A percentile compares a stretch with the other conserved stretches of the same genome.
Conservation (phyloP, 2,797 vertebrate species). For the Pteronotus mesoamericanus region DNA sequence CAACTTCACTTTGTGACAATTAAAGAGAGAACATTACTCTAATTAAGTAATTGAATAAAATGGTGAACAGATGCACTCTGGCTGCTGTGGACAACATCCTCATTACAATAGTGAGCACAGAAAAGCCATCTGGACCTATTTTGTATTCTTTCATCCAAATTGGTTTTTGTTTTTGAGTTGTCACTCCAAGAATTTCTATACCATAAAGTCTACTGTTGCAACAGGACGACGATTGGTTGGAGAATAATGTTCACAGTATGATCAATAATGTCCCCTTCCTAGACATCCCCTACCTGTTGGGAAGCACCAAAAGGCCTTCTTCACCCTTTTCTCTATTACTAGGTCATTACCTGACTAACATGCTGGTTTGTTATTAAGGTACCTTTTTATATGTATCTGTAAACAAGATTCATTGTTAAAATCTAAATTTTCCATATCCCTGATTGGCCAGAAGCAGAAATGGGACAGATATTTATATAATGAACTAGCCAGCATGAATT, state of each 20-base stretch:
- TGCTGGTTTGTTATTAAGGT: neutral
- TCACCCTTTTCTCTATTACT: neutral
- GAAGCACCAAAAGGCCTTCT: neutral
- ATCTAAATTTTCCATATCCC: neutral
- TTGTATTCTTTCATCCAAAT: conserved; percentile 49
- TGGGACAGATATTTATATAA: neutral
- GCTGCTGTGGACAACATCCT: conserved; percentile 49
- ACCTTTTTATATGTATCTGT: neutral
- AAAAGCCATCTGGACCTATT: conserved; percentile 68
- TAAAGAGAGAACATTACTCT: conserved; percentile 65
- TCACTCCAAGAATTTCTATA: conserved; percentile 53
- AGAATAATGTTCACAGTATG: neutral
- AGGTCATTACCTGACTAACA: neutral
- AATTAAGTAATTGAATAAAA: conserved; percentile 72
- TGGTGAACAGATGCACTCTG: conserved; percentile 66
- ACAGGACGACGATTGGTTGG: neutral
- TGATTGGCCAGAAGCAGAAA: neutral
- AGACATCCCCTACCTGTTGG: neutral
- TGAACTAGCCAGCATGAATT: neutral
- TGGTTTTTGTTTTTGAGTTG: conserved; percentile 53
- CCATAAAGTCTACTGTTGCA: neutral
- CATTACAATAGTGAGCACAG: conserved; percentile 32
- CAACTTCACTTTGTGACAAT: conserved; percentile 59
- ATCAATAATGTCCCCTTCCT: neutral
- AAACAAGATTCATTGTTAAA: neutral